Percentiles rank a stretch among this genome's conserved stretches.
Conservation (phyloP, 2,113 vertebrate genomes). For the Pithys albifrons region DNA sequence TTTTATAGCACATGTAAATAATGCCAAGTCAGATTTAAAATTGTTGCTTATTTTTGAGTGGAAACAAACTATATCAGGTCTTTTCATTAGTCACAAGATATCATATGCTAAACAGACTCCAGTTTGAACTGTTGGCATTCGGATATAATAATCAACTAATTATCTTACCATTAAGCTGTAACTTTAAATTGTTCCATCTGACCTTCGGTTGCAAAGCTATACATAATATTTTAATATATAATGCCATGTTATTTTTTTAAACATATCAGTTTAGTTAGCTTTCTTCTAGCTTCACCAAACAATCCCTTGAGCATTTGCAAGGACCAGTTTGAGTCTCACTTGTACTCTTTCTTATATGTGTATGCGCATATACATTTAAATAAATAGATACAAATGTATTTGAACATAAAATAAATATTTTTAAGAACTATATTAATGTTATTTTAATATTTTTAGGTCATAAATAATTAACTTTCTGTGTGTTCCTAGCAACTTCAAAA, state of each 20-base stretch:
- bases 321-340: neutral
- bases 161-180: neutral
- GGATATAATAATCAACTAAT: neutral
- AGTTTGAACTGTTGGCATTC: neutral
- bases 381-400: neutral
- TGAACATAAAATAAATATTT: neutral
- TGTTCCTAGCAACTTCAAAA: neutral
- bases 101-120: neutral
- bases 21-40: neutral
- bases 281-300: neutral
- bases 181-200: neutral
- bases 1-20: neutral
- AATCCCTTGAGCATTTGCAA: neutral
- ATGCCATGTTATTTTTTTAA: neutral
- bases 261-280: neutral
- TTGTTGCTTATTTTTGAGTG: neutral
- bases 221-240: neutral
- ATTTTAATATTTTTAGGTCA: neutral
- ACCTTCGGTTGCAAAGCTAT: neutral
- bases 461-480: neutral
- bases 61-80: neutral
- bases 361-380: neutral
- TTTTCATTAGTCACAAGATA: neutral
- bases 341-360: neutral
- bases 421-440: neutral